Conservation (phyloP, 2,113 vertebrate species). For the Dryoscopus gambensis region DNA sequence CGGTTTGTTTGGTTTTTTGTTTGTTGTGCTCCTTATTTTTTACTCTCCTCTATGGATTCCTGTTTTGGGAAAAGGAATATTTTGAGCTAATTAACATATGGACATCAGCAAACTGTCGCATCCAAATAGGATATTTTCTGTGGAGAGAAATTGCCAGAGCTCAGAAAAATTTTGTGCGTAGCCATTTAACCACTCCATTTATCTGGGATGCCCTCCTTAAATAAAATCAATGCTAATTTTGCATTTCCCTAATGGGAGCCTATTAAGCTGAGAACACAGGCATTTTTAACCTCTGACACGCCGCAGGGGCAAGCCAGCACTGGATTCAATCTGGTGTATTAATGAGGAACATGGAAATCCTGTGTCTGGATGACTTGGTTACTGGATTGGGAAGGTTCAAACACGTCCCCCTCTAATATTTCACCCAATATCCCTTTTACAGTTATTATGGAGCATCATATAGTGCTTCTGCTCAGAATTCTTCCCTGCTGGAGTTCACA, state of each 20-base stretch:
- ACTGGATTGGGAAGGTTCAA: background rate
- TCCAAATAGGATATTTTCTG: background rate
- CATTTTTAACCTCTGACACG: conserved; percentile 22
- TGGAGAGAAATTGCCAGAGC: background rate
- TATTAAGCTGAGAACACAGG: conserved; percentile 18
- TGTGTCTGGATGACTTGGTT: background rate
- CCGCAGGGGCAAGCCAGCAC: background rate
- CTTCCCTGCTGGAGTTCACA: background rate
- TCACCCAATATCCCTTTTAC: background rate
- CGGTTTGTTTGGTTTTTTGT: background rate
- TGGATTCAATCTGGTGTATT: background rate
- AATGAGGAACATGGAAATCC: background rate
- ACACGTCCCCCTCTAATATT: background rate
- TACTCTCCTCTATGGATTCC: background rate
- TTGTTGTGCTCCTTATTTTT: background rate
- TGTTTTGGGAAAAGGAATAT: background rate
- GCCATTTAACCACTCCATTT: conserved; percentile 9
- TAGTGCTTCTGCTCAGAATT: background rate
- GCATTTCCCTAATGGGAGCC: conserved; percentile 36
- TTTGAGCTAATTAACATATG: background rate
- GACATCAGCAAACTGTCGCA: background rate
- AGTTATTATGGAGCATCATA: background rate
- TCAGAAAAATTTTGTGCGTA: background rate
- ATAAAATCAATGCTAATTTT: conserved; percentile 55
- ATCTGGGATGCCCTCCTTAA: background rate